Conservation (phyloP, 2,888 invertebrate species). For the Coelinius sp. region DNA sequence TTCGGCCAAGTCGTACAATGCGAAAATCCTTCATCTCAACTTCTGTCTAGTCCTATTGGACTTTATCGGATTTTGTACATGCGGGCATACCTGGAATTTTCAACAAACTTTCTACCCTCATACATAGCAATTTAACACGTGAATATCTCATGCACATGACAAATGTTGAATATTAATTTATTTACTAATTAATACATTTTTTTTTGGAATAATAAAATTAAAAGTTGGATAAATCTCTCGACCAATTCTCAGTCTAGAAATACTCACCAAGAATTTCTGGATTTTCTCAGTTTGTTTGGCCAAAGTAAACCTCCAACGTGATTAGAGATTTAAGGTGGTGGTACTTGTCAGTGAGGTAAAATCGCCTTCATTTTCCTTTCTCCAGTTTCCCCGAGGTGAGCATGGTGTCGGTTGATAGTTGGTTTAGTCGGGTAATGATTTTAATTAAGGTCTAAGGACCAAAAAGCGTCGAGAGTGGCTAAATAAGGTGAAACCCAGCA, state of each 20-base stretch:
- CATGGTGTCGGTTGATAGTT: constrained; percentile 43
- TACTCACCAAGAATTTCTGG: constrained; percentile 4
- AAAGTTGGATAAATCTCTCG: too few species aligned
- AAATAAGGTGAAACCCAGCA: constrained; percentile 23
- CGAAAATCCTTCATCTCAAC: constrained; percentile 24
- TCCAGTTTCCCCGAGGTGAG: constrained; percentile 30
- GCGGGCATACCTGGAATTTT: background rate
- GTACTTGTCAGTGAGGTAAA: constrained; percentile 45
- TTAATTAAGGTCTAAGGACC: constrained; percentile 54
- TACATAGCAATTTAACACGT: background rate
- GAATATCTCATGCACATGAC: background rate
- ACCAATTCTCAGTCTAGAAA: background rate
- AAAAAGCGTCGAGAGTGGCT: constrained; percentile 41
- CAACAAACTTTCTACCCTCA: constrained; percentile 12
- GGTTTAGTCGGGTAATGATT: constrained; percentile 53
- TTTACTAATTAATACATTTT: too few species aligned
- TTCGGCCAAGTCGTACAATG: constrained; percentile 22
- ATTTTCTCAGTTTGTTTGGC: constrained; percentile 39
- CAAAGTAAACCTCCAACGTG: constrained; percentile 49
- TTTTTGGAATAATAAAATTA: too few species aligned
- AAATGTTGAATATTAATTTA: too few species aligned
- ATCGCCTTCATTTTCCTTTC: constrained; percentile 40
- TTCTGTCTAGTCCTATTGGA: background rate
- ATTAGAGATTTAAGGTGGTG: constrained; percentile 50
- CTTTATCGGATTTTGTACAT: background rate